phyloP scores from a whole-genome alignment of 2,888 invertebrate species.

The Chrysolina oricalcia region DNA sequence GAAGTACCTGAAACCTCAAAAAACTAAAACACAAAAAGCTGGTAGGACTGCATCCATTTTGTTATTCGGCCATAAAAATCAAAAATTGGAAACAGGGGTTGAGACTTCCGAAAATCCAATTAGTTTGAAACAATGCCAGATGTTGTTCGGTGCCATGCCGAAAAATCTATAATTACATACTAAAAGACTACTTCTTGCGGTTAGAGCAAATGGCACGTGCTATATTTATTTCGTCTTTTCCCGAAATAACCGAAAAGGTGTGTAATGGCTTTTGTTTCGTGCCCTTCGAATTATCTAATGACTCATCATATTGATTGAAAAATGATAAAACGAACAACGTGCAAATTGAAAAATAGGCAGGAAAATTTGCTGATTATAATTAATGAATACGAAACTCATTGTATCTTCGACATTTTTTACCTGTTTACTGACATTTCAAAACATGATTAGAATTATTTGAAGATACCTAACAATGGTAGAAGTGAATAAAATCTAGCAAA shows the following conservation, averaged over 20 bases:
- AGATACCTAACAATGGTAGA: too few relatives aligned
- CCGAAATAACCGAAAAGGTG: slow-evolving; percentile 49
- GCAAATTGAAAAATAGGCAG: slow-evolving; percentile 32
- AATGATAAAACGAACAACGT: slow-evolving; percentile 41
- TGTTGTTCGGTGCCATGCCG: slow-evolving; percentile 58
- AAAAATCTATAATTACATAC: slow-evolving; percentile 65
- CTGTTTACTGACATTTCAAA: too few relatives aligned
- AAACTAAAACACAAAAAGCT: neutral
- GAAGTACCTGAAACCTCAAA: too few relatives aligned
- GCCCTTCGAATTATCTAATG: slow-evolving; percentile 47
- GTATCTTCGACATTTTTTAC: too few relatives aligned
- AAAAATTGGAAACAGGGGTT: slow-evolving; percentile 31
- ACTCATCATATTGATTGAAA: too few relatives aligned
- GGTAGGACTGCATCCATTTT: neutral
- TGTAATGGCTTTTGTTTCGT: slow-evolving; percentile 49
- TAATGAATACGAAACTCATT: too few relatives aligned
- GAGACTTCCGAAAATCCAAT: slow-evolving; percentile 49
- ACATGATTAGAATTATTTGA: too few relatives aligned
- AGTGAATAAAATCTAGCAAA: too few relatives aligned
- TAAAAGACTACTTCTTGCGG: slow-evolving; percentile 44
- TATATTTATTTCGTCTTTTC: slow-evolving; percentile 49
- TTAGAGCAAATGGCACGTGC: slow-evolving; percentile 60
- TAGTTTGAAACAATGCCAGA: slow-evolving; percentile 63
- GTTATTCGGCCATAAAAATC: neutral
- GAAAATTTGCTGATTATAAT: too few relatives aligned